These are phyloP conservation scores for Heterohyrax brucei DNA, from an alignment of 2,797 vertebrate genomes.

Conservation along the genomic window DNA sequence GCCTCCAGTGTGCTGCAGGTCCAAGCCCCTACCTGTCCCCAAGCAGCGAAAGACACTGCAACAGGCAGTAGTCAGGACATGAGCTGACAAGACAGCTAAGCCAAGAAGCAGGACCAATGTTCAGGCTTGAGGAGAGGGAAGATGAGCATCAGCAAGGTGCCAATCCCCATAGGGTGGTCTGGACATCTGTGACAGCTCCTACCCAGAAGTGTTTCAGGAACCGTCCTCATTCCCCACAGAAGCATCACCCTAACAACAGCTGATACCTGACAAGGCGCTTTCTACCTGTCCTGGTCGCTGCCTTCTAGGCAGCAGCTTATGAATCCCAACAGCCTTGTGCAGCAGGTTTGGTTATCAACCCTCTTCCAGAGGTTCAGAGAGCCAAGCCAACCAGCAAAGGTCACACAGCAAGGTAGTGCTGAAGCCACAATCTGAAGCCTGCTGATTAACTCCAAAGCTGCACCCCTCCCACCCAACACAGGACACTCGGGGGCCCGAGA, in stretches of 20 bases:
- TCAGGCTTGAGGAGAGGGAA: not conserved
- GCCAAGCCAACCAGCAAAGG: conserved; percentile 31
- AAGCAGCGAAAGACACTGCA: not conserved
- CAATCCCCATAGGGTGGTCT: not conserved
- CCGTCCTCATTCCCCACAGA: not conserved
- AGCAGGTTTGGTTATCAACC: not conserved
- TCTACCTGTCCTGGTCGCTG: not conserved
- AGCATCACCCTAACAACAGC: not conserved
- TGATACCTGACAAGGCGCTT: not conserved
- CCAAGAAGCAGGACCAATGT: not conserved
- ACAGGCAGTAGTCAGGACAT: not conserved
- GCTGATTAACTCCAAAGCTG: conserved; percentile 18
- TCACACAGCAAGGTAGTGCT: not conserved
- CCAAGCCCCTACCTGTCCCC: conserved; percentile 38
- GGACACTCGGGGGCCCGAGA: not conserved
- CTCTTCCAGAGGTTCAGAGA: conserved; percentile 51
- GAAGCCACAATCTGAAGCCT: not conserved
- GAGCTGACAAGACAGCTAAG: not conserved
- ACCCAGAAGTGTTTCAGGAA: conserved; percentile 12
- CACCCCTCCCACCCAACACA: not conserved
- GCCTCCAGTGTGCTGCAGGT: not conserved
- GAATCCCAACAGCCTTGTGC: conserved; percentile 14
- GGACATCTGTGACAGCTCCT: conserved; percentile 11
- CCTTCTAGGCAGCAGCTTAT: not conserved
- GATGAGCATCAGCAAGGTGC: not conserved